A percentile compares a stretch with the other conserved stretches of the same genome.
These are phyloP conservation scores for Nomada hirtipes DNA, from an alignment of 2,888 invertebrate species.

Conservation along the genomic window DNA sequence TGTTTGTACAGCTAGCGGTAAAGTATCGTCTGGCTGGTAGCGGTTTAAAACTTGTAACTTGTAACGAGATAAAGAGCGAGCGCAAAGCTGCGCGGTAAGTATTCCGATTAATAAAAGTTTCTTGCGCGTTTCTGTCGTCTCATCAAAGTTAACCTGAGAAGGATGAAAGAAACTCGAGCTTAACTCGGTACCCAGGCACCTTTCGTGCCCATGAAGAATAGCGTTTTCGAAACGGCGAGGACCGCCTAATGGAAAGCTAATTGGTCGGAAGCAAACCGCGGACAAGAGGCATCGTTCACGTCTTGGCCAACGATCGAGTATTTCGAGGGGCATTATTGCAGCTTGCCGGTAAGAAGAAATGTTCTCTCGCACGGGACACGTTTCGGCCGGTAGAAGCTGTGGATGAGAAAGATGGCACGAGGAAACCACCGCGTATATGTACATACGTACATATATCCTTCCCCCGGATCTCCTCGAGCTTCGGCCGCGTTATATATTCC, in stretches of 20 bases:
- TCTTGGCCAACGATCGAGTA: slow-evolving; percentile 13
- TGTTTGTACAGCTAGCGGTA: slow-evolving; percentile 25
- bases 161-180: background rate
- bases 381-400: slow-evolving; percentile 24
- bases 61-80: slow-evolving; percentile 41
- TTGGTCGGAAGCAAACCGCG: slow-evolving; percentile 7
- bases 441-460: slow-evolving; percentile 63
- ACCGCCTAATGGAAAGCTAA: slow-evolving; percentile 30
- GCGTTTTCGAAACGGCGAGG: slow-evolving; percentile 28
- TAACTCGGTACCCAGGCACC: slow-evolving; percentile 11
- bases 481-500: slow-evolving; percentile 72
- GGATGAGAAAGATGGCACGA: slow-evolving; percentile 70
- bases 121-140: slow-evolving; percentile 33
- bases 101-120: slow-evolving; percentile 50
- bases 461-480: slow-evolving; percentile 55
- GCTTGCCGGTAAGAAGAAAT: slow-evolving; percentile 77
- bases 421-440: slow-evolving; percentile 64
- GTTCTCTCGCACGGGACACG: slow-evolving; percentile 58
- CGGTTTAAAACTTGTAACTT: slow-evolving; percentile 30
- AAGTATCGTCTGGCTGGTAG: slow-evolving; percentile 12
- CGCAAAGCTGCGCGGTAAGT: slow-evolving; percentile 30
- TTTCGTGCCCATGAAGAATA: slow-evolving; percentile 24
- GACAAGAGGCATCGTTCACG: slow-evolving; percentile 1
- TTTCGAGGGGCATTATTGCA: slow-evolving; percentile 65
- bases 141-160: slow-evolving; percentile 34